A percentile compares a stretch with the other conserved stretches of the same genome.
Conservation (phyloP, 2,797 vertebrate species). For the Valencia hispanica region DNA sequence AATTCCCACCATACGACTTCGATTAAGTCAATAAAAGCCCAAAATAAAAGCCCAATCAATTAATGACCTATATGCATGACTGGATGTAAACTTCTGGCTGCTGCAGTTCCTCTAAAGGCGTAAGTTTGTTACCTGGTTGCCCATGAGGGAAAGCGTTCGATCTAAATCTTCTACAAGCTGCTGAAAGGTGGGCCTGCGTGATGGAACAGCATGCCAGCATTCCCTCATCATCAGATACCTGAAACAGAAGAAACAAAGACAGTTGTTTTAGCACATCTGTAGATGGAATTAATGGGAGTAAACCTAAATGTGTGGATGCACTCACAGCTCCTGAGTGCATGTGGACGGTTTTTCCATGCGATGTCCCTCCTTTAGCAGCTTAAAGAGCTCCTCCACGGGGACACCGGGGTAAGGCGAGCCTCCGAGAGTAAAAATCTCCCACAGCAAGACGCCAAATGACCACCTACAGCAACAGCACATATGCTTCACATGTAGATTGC, state of each 20-base stretch:
- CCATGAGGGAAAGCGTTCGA: conserved; percentile 82
- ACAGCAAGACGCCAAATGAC: conserved; percentile 92
- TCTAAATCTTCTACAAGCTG: conserved; percentile 90
- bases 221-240: conserved; percentile 93
- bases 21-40: not conserved
- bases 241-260: conserved; percentile 3
- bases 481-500: not conserved
- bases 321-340: conserved; percentile 93
- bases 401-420: conserved; percentile 93
- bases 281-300: not conserved
- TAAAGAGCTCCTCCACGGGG: conserved; percentile 94
- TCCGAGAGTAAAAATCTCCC: conserved; percentile 95
- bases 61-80: no score
- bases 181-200: conserved; percentile 87
- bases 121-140: conserved; percentile 58
- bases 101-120: not conserved
- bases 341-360: conserved; percentile 93
- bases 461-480: conserved; percentile 78
- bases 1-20: no score
- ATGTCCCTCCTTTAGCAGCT: conserved; percentile 93
- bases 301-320: not conserved
- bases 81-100: no score
- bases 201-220: conserved; percentile 89
- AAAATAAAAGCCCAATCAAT: no score
- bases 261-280: not conserved